Evolutionary conservation across 2,888 invertebrate genomes (phyloP), one percentile per base, ranked within the genome.

Genomic region (Cryptus viduatorius): DNA sequence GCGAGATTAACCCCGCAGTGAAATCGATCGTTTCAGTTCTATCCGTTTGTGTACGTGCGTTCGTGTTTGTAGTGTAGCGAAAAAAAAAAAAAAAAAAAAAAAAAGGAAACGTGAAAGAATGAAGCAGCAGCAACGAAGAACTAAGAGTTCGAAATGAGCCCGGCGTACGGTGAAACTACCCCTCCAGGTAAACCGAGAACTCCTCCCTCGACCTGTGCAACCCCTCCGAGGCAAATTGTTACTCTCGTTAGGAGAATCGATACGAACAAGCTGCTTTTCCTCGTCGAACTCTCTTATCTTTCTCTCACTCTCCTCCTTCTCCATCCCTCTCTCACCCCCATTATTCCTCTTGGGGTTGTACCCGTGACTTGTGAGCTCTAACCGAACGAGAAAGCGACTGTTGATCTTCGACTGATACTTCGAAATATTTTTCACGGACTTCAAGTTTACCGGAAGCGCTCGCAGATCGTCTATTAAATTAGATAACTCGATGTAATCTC

Each of bases 221-320:
- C 69, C 56, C 75, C 82, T 64, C 82, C 83, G 65, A 64, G 82
- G 86, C 80, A 86, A 89, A 89, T 89, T 86, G 88, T 88, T 86
- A 84, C 79, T 80, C 87, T 87, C 87, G 88, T 89, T 88, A 86
- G 83, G 69, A 64, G 84, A 87, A 86, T 88, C 88, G 86, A 87
- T 88, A 84, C 85, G 78, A 87, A 78, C 84, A 77, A 79, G 84
- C 86, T 48, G 78, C 61, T 78, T 64, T 72, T 71, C 61, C 67
- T 77, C 56, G 44, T 77, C 67, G 24, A 44, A 85, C 71, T 83
- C 79, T 42, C 83, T 81, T 48, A 88, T 83, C 71, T 50, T 46
- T 64, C 72, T 61, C 59, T 71, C 12, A 48, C 71, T 64, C 50
- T n/a, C 59, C 64, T 71, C 19, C 31, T 29, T 82, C 71, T 50